Percentiles rank a stretch among this genome's conserved stretches.
Conservation (phyloP, 1,140 invertebrate species). For the Melitaea cinxia region DNA sequence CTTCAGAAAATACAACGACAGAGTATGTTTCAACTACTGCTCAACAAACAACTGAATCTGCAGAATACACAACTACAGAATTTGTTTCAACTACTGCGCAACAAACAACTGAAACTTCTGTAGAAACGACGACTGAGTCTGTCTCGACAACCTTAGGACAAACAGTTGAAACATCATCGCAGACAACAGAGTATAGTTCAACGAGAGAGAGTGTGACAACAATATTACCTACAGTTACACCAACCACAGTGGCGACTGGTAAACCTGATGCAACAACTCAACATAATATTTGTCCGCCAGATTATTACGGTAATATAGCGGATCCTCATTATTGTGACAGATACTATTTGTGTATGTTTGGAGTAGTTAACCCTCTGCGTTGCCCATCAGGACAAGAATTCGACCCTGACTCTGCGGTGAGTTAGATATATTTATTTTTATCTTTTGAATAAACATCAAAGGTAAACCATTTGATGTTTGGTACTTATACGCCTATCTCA, state of each 20-base stretch:
- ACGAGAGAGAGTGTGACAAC: conserved; percentile 8
- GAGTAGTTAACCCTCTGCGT: background rate
- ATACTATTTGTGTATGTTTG: background rate
- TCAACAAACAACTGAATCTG: background rate
- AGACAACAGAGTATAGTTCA: background rate
- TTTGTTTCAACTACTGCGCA: background rate
- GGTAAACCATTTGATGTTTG: too few relatives aligned
- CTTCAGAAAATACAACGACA: background rate
- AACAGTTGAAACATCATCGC: background rate
- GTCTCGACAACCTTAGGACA: background rate
- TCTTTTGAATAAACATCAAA: too few relatives aligned
- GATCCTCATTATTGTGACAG: conserved; percentile 11
- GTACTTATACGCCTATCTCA: too few relatives aligned
- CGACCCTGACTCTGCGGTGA: background rate
- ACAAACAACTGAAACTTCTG: background rate
- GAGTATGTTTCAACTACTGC: background rate
- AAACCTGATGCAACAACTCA: background rate
- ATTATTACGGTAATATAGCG: background rate
- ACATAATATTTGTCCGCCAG: background rate
- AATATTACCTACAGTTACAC: background rate
- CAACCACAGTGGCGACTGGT: background rate
- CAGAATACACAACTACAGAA: background rate
- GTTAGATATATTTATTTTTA: background rate
- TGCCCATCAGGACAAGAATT: background rate
- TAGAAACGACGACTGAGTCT: background rate